A percentile compares a stretch with the other conserved stretches of the same genome.
Evolutionary conservation across 2,797 vertebrate genomes (phyloP).

Genomic region (Austrolebias charrua): DNA sequence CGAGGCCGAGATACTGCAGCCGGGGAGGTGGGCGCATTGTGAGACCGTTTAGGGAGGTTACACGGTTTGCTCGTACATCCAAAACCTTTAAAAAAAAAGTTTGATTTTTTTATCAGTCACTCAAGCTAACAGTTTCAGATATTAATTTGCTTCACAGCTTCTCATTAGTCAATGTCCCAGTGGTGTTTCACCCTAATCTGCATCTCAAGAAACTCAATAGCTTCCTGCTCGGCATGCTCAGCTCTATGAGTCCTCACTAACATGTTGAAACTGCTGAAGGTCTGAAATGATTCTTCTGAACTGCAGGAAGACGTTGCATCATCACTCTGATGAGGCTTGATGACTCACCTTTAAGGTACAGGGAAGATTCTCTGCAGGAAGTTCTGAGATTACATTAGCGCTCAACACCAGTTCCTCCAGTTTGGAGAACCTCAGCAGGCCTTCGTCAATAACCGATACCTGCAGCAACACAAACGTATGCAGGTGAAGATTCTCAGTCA

Average conservation of each 20-base stretch:
- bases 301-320: not conserved
- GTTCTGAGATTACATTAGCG: slow-evolving; percentile 79
- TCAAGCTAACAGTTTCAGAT: not conserved
- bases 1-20: slow-evolving; percentile 84
- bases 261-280: not conserved
- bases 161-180: not conserved
- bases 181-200: not conserved
- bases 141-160: not conserved
- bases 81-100: slow-evolving; percentile 75
- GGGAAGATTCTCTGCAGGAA: slow-evolving; percentile 79
- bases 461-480: slow-evolving; percentile 43
- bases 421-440: slow-evolving; percentile 80
- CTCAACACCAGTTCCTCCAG: slow-evolving; percentile 86
- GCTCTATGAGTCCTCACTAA: not conserved
- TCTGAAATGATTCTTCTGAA: not conserved
- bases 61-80: slow-evolving; percentile 83
- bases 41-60: slow-evolving; percentile 76
- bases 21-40: slow-evolving; percentile 53
- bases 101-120: not conserved
- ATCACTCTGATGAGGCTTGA: not conserved
- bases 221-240: slow-evolving; percentile 1
- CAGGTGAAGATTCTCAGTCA: too few relatives aligned
- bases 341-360: slow-evolving; percentile 77
- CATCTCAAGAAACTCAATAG: not conserved
- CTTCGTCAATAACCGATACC: slow-evolving; percentile 80